Percentiles rank a stretch among this genome's conserved stretches.
phyloP scores from a whole-genome alignment of 1,140 invertebrate genomes.

The Ditylenchus dipsaci region DNA sequence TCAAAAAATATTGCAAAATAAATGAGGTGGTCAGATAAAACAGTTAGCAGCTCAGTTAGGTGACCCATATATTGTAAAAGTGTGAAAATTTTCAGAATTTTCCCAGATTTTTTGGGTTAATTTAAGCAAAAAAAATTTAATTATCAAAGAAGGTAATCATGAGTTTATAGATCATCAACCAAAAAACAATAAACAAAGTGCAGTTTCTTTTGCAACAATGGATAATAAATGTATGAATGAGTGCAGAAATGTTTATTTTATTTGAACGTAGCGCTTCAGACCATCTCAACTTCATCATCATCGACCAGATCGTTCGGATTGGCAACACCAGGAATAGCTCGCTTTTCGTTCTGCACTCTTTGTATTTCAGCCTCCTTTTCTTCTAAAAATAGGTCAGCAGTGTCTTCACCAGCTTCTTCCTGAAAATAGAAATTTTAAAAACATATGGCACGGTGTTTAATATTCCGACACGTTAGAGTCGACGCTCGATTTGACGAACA shows the following conservation, averaged over 20 bases:
- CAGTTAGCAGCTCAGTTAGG: no score
- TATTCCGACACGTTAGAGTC: neutral
- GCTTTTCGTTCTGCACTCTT: slow-evolving; percentile 85
- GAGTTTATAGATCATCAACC: neutral
- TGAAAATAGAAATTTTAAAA: slow-evolving; percentile 58
- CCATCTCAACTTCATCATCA: slow-evolving; percentile 23
- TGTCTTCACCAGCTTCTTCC: slow-evolving; percentile 96
- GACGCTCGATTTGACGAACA: neutral
- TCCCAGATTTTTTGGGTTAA: neutral
- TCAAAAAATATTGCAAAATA: no score
- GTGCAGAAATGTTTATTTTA: neutral
- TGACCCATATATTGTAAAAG: no score
- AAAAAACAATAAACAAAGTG: neutral
- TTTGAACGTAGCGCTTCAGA: neutral
- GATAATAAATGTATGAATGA: neutral
- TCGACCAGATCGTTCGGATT: slow-evolving; percentile 29
- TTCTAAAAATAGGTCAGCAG: slow-evolving; percentile 91
- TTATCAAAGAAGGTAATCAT: no score
- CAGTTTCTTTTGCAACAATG: neutral
- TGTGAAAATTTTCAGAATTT: no score
- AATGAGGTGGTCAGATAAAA: no score
- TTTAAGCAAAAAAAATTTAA: neutral
- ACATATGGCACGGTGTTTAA: neutral
- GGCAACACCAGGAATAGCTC: slow-evolving; percentile 62
- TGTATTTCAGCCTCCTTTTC: slow-evolving; percentile 82